phyloP scores from a whole-genome alignment of 2,797 vertebrate species.

The Sebastes wilsoni region DNA sequence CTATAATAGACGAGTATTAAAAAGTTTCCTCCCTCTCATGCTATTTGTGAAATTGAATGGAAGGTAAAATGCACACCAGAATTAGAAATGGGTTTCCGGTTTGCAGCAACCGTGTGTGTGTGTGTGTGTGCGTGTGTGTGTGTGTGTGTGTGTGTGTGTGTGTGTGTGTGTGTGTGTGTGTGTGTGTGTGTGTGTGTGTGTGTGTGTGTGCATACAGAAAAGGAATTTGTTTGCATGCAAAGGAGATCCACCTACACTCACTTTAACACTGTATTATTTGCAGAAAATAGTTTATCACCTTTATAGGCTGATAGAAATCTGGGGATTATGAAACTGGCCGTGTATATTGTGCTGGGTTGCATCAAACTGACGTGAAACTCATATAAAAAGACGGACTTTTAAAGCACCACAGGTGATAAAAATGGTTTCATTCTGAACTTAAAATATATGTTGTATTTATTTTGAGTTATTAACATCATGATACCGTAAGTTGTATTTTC shows the following conservation, averaged over 20 bases:
- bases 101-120: conserved; percentile 13
- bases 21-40: conserved; percentile 53
- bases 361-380: neutral
- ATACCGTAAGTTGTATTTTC: no score
- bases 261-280: conserved; percentile 45
- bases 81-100: conserved; percentile 52
- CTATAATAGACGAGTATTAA: conserved; percentile 63
- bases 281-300: conserved; percentile 48
- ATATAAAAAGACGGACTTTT: neutral
- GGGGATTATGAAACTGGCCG: conserved; percentile 20
- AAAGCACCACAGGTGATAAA: neutral
- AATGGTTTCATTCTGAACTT: neutral
- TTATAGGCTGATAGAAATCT: conserved; percentile 10
- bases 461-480: neutral
- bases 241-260: conserved; percentile 42
- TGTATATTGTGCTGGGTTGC: neutral
- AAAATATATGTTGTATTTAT: neutral
- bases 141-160: neutral
- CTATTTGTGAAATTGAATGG: conserved; percentile 69
- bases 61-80: conserved; percentile 55
- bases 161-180: conserved; percentile 24
- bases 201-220: conserved; percentile 15
- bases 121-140: neutral
- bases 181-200: conserved; percentile 17
- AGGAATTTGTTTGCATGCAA: conserved; percentile 30